Evolutionary conservation across 2,888 invertebrate genomes (phyloP), one percentile per base, ranked within the genome.

Genomic region (Miltochrista miniata): DNA sequence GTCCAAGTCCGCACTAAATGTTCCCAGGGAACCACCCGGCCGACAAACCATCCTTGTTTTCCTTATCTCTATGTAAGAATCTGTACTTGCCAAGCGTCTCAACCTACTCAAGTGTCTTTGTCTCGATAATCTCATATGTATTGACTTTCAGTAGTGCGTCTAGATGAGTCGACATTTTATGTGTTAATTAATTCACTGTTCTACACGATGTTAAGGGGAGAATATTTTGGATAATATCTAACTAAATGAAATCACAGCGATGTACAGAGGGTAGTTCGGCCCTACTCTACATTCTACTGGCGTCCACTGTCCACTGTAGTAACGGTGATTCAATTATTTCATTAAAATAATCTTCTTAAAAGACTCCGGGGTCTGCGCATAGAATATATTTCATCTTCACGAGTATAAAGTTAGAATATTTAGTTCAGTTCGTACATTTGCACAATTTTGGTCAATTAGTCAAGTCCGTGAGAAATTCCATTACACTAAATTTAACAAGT

Each of bases 1-100:
- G 86, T 87, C 83, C 81, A 79, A 78, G 71, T 70, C 75, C 76
- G 74, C 70, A 81, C 83, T 85, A 86, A 89, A 87, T 83, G 87
- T 80, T 83, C 83, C 74, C 76, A 56, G 72, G 80, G 68, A 84
- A 68, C 79, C 76, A 71, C 77, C 77, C 72, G 79, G 78, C 78
- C 75, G 70, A 77, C 81, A 74, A 79, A 79, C 78, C 78, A 72
- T 72, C 69, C 75, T 72, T 79, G 77, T 81, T 80, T 79, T 76
- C 78, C 80, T 83, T 81, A 83, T 82, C 79, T 76, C 55, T 47
- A 66, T 66, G 56, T 72, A 71, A 71, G 74, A 73, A 80, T 81
- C 77, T 76, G 45, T 64, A 61, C 64, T 57, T 68, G 65, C 71
- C 64, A 54, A 61, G 66, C 66, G 61, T 61, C 72, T 67, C 54